These are phyloP conservation scores for Siniperca chuatsi DNA, from an alignment of 2,113 vertebrate species.

Conservation along the genomic window DNA sequence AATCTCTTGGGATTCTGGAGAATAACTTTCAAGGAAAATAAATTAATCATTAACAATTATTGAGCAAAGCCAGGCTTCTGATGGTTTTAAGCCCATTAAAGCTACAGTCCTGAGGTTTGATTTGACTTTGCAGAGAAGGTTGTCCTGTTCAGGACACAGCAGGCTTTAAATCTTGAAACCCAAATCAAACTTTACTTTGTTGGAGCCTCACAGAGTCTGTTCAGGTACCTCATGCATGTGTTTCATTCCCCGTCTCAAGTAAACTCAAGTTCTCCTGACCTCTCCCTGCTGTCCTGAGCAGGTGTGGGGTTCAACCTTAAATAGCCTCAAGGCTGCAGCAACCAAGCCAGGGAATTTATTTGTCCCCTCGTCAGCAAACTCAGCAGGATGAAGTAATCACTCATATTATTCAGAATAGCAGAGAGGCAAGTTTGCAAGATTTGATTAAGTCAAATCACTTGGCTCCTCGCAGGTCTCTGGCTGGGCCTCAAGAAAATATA, in stretches of 20 bases:
- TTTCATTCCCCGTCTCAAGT: not conserved
- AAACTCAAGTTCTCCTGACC: slow-evolving; percentile 7
- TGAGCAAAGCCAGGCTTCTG: not conserved
- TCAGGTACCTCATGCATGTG: not conserved
- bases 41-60: slow-evolving; percentile 33
- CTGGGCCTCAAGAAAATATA: slow-evolving; percentile 11
- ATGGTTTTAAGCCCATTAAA: not conserved
- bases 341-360: slow-evolving; percentile 33
- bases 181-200: not conserved
- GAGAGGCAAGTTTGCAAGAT: slow-evolving; percentile 23
- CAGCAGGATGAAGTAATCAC: slow-evolving; percentile 33
- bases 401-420: slow-evolving; percentile 36
- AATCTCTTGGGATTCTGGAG: not conserved
- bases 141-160: not conserved
- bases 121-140: slow-evolving; percentile 21
- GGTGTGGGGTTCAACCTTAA: slow-evolving; percentile 21
- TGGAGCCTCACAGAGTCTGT: not conserved
- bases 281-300: slow-evolving; percentile 5
- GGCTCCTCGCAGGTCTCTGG: slow-evolving; percentile 25
- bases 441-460: slow-evolving; percentile 41
- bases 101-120: not conserved
- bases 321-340: slow-evolving; percentile 7
- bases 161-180: not conserved
- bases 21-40: slow-evolving; percentile 20
- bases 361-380: slow-evolving; percentile 23